Conservation (phyloP, 2,888 invertebrate genomes). For the Neuroscelio doddi region DNA sequence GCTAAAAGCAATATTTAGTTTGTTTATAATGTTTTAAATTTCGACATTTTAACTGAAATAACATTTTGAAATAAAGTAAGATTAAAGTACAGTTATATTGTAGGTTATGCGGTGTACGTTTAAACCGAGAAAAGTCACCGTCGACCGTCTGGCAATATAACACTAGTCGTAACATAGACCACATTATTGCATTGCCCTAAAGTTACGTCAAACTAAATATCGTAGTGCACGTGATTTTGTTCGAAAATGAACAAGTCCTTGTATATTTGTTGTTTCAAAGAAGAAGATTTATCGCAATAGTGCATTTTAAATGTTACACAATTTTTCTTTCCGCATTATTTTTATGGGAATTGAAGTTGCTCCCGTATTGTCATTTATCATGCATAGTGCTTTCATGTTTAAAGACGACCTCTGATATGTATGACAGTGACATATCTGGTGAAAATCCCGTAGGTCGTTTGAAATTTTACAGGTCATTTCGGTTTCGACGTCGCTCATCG, state of each 20-base stretch:
- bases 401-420: not conserved
- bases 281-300: not conserved
- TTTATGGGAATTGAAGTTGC: too few species aligned
- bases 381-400: too few species aligned
- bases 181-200: not conserved
- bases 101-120: conserved; percentile 2
- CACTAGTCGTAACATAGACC: not conserved
- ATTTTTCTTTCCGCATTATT: not conserved
- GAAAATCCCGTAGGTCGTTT: conserved; percentile 29
- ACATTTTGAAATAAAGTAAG: conserved; percentile 13
- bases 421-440: conserved; percentile 14
- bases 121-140: conserved; percentile 1
- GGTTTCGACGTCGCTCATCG: conserved; percentile 16
- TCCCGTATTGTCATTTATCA: too few species aligned
- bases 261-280: too few species aligned
- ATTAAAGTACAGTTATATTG: conserved; percentile 24
- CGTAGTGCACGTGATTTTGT: not conserved
- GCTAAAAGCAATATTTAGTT: too few species aligned
- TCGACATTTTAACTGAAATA: too few species aligned
- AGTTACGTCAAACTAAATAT: not conserved
- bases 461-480: conserved; percentile 53
- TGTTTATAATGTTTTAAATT: too few species aligned
- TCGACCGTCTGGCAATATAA: conserved; percentile 5
- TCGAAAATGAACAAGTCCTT: too few species aligned
- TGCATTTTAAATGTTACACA: not conserved